Evolutionary conservation across 2,797 vertebrate genomes (phyloP).

Genomic region (Poecilia velifera): DNA sequence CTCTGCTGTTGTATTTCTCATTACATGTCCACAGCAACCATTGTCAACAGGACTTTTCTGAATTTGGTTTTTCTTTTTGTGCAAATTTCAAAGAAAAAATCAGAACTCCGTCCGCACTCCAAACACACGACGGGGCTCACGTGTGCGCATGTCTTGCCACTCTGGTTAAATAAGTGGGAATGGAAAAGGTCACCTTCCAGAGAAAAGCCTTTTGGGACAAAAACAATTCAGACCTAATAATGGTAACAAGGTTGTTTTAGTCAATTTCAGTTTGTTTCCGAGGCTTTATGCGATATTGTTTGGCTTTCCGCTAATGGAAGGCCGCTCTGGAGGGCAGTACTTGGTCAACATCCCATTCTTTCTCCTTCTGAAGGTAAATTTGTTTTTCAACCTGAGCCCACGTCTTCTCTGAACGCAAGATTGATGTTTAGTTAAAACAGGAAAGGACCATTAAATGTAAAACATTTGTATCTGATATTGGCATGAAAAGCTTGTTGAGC

Average conservation of each 20-base stretch:
- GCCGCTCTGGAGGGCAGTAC: background rate
- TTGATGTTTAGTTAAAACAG: background rate
- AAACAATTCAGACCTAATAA: conserved; percentile 12
- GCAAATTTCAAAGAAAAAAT: background rate
- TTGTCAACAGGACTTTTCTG: background rate
- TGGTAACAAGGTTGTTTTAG: conserved; percentile 32
- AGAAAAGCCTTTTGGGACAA: conserved; percentile 14
- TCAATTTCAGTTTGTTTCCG: conserved; percentile 26
- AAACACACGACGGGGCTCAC: background rate
- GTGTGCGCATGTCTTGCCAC: background rate
- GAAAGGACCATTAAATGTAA: background rate
- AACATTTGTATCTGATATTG: background rate
- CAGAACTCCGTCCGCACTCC: background rate
- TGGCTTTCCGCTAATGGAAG: conserved; percentile 25
- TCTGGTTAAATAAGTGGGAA: conserved; percentile 21
- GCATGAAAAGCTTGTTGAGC: background rate
- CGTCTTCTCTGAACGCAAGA: background rate
- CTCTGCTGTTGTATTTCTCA: background rate
- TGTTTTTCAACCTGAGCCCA: background rate
- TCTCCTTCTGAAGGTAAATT: background rate
- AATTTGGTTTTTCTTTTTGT: background rate
- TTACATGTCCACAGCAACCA: background rate
- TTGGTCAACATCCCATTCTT: background rate
- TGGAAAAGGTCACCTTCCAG: conserved; percentile 35
- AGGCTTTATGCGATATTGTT: conserved; percentile 8